A percentile compares a stretch with the other conserved stretches of the same genome.
Conservation (phyloP, 1,140 invertebrate species). For the Diprion similis region DNA sequence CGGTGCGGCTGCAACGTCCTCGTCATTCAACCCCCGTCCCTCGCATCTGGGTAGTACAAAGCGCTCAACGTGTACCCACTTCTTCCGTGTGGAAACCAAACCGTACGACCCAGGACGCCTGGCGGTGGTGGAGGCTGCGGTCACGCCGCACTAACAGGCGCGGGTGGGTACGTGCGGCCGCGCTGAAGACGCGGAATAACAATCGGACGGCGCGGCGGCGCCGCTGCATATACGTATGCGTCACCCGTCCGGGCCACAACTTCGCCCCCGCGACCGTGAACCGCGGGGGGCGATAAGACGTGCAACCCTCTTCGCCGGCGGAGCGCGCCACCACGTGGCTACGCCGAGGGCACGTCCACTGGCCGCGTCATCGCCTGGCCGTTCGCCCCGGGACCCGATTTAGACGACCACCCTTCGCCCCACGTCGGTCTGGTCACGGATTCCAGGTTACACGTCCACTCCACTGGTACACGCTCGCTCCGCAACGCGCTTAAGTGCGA, state of each 20-base stretch:
- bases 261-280: slow-evolving; percentile 27
- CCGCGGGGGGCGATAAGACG: slow-evolving; percentile 17
- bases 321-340: slow-evolving; percentile 29
- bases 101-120: not conserved
- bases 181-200: slow-evolving; percentile 41
- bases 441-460: slow-evolving; percentile 40
- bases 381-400: slow-evolving; percentile 21
- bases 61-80: no score
- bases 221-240: slow-evolving; percentile 31
- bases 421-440: slow-evolving; percentile 29
- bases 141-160: not conserved
- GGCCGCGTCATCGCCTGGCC: slow-evolving; percentile 29
- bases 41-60: no score
- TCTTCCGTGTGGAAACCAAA: not conserved
- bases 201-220: slow-evolving; percentile 34
- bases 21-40: no score
- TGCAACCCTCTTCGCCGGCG: slow-evolving; percentile 29
- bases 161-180: slow-evolving; percentile 1
- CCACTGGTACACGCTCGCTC: not conserved
- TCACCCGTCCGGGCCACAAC: slow-evolving; percentile 12
- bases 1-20: no score
- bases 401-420: not conserved
- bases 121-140: not conserved
- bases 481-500: slow-evolving; percentile 1
- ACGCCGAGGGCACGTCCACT: slow-evolving; percentile 33